Evolutionary conservation across 2,113 vertebrate genomes (phyloP).

Genomic region (Manacus vitellinus): DNA sequence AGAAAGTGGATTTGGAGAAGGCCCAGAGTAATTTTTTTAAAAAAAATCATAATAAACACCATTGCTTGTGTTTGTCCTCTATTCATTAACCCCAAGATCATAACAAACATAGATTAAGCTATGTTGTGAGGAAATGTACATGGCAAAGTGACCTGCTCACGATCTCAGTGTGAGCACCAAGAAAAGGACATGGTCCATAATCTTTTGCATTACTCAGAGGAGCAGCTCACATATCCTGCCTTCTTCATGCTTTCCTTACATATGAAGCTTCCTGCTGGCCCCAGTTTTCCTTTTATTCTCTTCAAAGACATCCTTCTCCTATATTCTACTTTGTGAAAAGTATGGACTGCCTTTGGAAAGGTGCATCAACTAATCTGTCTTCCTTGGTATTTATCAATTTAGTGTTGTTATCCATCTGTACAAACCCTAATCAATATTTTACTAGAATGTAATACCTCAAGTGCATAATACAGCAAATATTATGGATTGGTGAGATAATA

Average conservation of each 20-base stretch:
- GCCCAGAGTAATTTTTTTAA: background rate
- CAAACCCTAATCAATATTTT: background rate
- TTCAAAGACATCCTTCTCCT: background rate
- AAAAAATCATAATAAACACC: background rate
- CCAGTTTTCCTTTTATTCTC: background rate
- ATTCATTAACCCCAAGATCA: background rate
- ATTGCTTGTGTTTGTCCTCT: background rate
- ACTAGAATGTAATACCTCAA: background rate
- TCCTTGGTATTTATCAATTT: background rate
- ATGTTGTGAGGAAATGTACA: background rate
- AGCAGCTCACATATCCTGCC: background rate
- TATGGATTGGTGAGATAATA: background rate
- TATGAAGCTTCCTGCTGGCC: background rate
- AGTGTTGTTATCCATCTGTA: background rate
- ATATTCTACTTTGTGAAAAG: background rate
- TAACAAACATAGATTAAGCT: background rate
- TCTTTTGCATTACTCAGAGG: background rate
- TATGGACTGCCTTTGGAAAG: background rate
- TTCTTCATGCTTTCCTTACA: background rate
- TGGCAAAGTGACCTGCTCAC: background rate
- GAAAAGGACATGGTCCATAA: background rate
- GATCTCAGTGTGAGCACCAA: background rate
- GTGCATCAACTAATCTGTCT: background rate
- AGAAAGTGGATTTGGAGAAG: background rate
- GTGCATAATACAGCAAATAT: background rate